A percentile compares a stretch with the other conserved stretches of the same genome.
These are phyloP conservation scores for Glandiceps talaboti DNA, from an alignment of 53 echinoderm and acorn worm species.

Conservation along the genomic window DNA sequence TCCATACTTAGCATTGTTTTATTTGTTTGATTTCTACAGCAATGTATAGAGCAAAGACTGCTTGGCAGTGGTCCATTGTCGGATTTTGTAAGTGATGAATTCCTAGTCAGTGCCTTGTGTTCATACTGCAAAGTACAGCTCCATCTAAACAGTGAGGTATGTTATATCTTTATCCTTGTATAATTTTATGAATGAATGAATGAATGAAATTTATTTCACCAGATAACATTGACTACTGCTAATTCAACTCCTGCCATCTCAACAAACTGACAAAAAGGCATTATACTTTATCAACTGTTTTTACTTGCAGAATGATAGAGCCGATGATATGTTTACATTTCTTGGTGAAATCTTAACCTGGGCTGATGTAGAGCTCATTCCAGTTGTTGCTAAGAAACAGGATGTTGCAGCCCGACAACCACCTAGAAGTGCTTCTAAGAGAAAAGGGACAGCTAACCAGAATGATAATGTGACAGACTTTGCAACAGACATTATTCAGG, in stretches of 20 bases:
- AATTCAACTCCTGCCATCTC: too few species aligned
- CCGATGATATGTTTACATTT: too few species aligned
- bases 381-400: constrained; percentile 22
- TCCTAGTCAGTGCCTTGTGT: constrained; percentile 34
- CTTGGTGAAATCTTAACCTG: constrained; percentile 57
- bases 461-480: not conserved
- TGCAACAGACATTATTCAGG: not conserved
- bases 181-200: not conserved
- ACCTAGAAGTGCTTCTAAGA: constrained; percentile 2
- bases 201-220: too few species aligned
- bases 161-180: not conserved
- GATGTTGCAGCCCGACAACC: not conserved
- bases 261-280: too few species aligned
- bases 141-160: constrained; percentile 34
- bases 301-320: too few species aligned
- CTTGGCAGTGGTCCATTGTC: constrained; percentile 36
- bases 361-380: constrained; percentile 63
- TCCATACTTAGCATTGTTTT: too few species aligned
- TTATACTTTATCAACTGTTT: too few species aligned
- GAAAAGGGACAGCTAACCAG: constrained; percentile 6
- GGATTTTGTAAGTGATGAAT: constrained; percentile 50
- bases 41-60: constrained; percentile 53
- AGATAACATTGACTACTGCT: too few species aligned
- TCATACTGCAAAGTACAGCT: constrained; percentile 51
- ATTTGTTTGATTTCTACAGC: constrained; percentile 14